phyloP scores from a whole-genome alignment of 1,140 invertebrate genomes.

The Drosophila dunni region DNA sequence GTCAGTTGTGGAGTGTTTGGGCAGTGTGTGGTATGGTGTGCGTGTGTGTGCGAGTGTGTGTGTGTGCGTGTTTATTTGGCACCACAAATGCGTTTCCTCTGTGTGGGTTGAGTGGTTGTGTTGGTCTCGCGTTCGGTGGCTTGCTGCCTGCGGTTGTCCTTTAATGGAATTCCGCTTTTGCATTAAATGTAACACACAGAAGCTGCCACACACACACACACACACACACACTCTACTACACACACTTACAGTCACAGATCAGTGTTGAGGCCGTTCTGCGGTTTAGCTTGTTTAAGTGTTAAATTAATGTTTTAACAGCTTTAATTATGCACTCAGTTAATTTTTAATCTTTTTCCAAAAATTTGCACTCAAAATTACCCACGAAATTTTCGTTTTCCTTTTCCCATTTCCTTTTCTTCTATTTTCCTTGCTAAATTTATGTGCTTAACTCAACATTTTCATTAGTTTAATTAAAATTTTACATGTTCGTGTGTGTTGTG shows the following conservation, averaged over 20 bases:
- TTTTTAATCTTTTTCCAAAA: slow-evolving; percentile 63
- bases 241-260: slow-evolving; percentile 60
- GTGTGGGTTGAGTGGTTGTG: slow-evolving; percentile 23
- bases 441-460: slow-evolving; percentile 66
- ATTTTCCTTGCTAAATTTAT: slow-evolving; percentile 32
- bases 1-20: slow-evolving; percentile 44
- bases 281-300: slow-evolving; percentile 82
- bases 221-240: slow-evolving; percentile 1
- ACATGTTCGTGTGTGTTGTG: slow-evolving; percentile 34
- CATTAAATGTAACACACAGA: slow-evolving; percentile 82
- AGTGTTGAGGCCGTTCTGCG: slow-evolving; percentile 64
- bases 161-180: slow-evolving; percentile 82
- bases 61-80: slow-evolving; percentile 73
- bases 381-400: slow-evolving; percentile 30
- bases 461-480: slow-evolving; percentile 82
- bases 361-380: slow-evolving; percentile 19
- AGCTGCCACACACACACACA: slow-evolving; percentile 57
- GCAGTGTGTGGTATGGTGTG: slow-evolving; percentile 9
- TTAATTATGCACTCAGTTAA: slow-evolving; percentile 78
- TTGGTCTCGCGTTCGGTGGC: slow-evolving; percentile 41
- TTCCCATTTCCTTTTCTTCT: neutral
- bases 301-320: slow-evolving; percentile 82
- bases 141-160: slow-evolving; percentile 79
- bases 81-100: slow-evolving; percentile 80
- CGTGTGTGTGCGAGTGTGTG: slow-evolving; percentile 7